Base-by-base conservation (phyloP, 2,888 invertebrate species). In the Lasioglossum morio region DNA sequence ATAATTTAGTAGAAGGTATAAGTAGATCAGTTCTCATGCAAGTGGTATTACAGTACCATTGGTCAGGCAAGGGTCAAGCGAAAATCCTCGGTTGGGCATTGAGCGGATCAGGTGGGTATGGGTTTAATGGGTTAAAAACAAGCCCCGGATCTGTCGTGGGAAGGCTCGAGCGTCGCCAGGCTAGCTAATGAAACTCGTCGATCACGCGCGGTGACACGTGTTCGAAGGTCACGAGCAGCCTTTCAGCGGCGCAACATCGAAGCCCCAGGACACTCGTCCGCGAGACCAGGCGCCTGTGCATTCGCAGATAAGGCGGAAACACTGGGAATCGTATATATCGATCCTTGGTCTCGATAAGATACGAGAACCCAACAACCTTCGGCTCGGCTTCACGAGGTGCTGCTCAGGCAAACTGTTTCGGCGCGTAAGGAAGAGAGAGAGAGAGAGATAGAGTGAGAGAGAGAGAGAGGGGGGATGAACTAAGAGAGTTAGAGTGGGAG, bases 251-350 rank as follows among this genome's bases (percentile, higher is more conserved):
- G 14, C 57, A 60, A 60, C 60, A 27, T 27, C 60, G 27, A 60
- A 27, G 27, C 60, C 5, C 27, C 34, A n/a, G 73, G 27, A 82
- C 37, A 34, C 78, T 73, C 48, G 86, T 53, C 37, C 53, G 72
- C 74, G 84, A 73, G 57, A 70, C 57, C 66, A 10, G 66, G 23
- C 57, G 90, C 80, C 90, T 91, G 90, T 90, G 85, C 86, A 84
- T 79, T 89, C 82, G 77, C 74, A 89, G 92, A 92, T 92, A 92
- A 91, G 88, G 82, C 86, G 84, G 89, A 88, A 92, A 92, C 89
- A 90, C 88, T 82, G 79, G 76, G 77, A 88, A 88, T 86, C 85
- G 85, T 88, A 90, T 87, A 87, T 90, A 91, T 91, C 91, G 90
- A 91, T 91, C 86, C 81, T 89, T 60, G 69, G 78, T 86, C 74